Base-by-base conservation (phyloP, 2,797 vertebrate genomes). In the Labroides dimidiatus region DNA sequence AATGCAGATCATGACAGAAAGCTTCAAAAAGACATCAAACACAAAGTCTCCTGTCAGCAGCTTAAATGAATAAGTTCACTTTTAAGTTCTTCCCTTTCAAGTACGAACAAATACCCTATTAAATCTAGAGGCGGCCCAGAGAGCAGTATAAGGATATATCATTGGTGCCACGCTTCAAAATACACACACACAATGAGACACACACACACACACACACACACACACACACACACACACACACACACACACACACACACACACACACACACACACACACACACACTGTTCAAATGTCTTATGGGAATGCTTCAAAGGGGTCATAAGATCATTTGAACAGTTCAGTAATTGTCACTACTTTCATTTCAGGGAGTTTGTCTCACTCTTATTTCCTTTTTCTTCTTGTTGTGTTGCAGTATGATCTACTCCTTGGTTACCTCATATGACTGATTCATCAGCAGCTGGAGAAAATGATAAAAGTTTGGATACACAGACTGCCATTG, bases 401-500 rank as follows among this genome's bases (percentile, higher is more conserved):
- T 89, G 67, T 87, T 92, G 77, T 92, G 71, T 95, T 94, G 61
- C 93, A 99, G 97, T 96, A 96, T 98, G 97, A 96, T 98, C 95
- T 98, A 97, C 95, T 96, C 95, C 77, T 92, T 99, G 94, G 96
- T 99, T 94, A 98, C 95, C 91, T 97, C 96, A 83, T 98, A 99
- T 96, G 91, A 79, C 78, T 64, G 82, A 90, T 80, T 61, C 69
- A 64, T 76, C 80, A 79, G 75, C 79, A 53, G 66, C 53, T 48
- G 69, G 70, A 79, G 76, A 53, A 37, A 42, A 37, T 20, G 19
- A 30, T 51, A 49, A 56, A 11, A 42, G 39, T 63, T 67, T 43
- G 59, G 83, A 88, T 10, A 45, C 60, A 52, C 64, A 64, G 76
- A 82, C 77, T 63, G 69, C 63, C 17, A 5, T 21, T 51, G 60